Percentiles rank a stretch among this genome's conserved stretches.
Evolutionary conservation across 2,797 vertebrate species (phyloP).

Genomic region (Arnoldichthys spilopterus): DNA sequence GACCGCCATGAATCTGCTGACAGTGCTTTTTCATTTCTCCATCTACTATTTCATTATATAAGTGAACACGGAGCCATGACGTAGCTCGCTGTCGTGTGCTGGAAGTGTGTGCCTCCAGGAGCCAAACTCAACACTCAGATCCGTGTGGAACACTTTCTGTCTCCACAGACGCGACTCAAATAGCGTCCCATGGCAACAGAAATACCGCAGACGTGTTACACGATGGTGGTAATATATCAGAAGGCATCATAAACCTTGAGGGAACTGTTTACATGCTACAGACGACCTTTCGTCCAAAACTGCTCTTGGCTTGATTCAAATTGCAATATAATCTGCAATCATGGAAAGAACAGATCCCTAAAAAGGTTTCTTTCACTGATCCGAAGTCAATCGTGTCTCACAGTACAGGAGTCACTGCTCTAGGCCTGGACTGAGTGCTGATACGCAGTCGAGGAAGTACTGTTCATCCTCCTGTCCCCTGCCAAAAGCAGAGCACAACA

Average conservation of each 20-base stretch:
- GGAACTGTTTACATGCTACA: neutral
- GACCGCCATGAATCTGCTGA: constrained; percentile 72
- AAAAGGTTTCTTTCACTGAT: neutral
- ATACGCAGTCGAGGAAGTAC: constrained; percentile 12
- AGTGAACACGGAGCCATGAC: constrained; percentile 64
- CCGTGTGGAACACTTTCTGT: constrained; percentile 49
- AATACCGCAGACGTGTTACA: neutral
- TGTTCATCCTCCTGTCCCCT: neutral
- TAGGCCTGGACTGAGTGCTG: constrained; percentile 7
- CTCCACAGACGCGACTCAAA: constrained; percentile 47
- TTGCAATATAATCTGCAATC: neutral
- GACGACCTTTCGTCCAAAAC: neutral
- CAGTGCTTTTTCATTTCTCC: constrained; percentile 53
- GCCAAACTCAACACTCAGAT: constrained; percentile 69
- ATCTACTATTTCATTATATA: constrained; percentile 70
- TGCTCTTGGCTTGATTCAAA: neutral
- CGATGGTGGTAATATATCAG: neutral
- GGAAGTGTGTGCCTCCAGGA: constrained; percentile 28
- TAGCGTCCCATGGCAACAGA: neutral
- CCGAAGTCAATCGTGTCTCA: neutral
- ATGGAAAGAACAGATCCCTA: constrained; percentile 21
- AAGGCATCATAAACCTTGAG: neutral
- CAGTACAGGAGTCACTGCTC: neutral
- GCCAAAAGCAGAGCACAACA: neutral
- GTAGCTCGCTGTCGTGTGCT: constrained; percentile 59